Evolutionary conservation across 2,888 invertebrate genomes (phyloP).

Genomic region (Drosophila sordidapex): DNA sequence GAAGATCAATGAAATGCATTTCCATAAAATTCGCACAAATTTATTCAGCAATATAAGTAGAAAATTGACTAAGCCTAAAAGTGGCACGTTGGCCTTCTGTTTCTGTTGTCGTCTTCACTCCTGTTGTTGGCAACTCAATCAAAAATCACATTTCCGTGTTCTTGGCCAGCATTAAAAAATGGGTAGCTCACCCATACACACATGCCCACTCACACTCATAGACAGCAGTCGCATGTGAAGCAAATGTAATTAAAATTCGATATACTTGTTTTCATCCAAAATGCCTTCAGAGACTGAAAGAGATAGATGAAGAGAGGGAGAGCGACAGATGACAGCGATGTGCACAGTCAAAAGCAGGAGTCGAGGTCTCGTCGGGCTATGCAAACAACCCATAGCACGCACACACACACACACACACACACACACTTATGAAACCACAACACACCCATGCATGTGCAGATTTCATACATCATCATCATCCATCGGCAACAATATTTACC

Average conservation of each 20-base stretch:
- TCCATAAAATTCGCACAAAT: constrained; percentile 12
- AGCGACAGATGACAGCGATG: constrained; percentile 35
- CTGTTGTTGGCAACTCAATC: constrained; percentile 69
- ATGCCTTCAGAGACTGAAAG: constrained; percentile 60
- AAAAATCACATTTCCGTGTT: constrained; percentile 77
- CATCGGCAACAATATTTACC: constrained; percentile 62
- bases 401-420: constrained; percentile 21
- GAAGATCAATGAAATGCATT: constrained; percentile 27
- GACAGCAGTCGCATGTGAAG: constrained; percentile 56
- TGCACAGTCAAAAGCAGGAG: constrained; percentile 24
- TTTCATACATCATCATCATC: constrained; percentile 65
- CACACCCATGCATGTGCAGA: constrained; percentile 31
- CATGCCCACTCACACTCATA: neutral
- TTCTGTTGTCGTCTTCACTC: constrained; percentile 20
- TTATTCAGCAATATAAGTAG: constrained; percentile 30
- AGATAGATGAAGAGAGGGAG: constrained; percentile 10
- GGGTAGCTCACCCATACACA: constrained; percentile 25
- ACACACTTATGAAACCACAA: constrained; percentile 15
- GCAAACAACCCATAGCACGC: constrained; percentile 39
- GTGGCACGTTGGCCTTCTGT: constrained; percentile 16
- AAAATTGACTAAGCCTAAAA: constrained; percentile 38
- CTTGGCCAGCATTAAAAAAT: constrained; percentile 53
- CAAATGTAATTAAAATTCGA: constrained; percentile 82
- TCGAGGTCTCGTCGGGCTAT: constrained; percentile 43
- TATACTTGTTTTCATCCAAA: constrained; percentile 79